Evolutionary conservation across 1,140 invertebrate species (phyloP).

Genomic region (Trachymyrmex cornetzi): DNA sequence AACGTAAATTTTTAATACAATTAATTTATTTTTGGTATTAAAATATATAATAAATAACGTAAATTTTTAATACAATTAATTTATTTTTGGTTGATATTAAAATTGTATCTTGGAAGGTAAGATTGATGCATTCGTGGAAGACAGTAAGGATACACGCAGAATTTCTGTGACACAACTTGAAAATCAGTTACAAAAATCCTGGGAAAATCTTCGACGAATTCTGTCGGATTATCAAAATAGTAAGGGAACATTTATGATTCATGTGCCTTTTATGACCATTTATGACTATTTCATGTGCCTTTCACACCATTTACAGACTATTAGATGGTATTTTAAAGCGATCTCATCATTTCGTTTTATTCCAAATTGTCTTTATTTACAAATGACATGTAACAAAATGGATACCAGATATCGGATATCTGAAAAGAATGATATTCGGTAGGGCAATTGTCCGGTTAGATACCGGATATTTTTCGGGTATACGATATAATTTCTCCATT

Average conservation of each 20-base stretch:
- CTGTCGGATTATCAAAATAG: constrained; percentile 77
- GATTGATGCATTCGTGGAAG: constrained; percentile 70
- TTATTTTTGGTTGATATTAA: constrained; percentile 2
- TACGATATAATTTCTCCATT: too few relatives aligned
- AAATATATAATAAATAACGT: too few relatives aligned
- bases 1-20: background rate
- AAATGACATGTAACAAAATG: too few relatives aligned
- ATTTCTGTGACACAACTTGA: constrained; percentile 66
- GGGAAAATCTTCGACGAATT: constrained; percentile 68
- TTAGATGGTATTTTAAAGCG: too few relatives aligned
- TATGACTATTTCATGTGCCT: background rate
- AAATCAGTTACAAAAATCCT: constrained; percentile 65
- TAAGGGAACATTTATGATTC: constrained; percentile 55
- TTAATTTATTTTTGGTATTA: background rate
- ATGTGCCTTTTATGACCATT: too few relatives aligned
- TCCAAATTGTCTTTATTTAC: too few relatives aligned
- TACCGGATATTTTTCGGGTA: too few relatives aligned
- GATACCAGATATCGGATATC: too few relatives aligned
- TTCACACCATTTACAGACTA: too few relatives aligned
- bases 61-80: background rate
- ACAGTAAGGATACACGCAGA: constrained; percentile 70
- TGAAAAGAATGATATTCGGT: too few relatives aligned
- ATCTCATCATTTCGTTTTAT: too few relatives aligned
- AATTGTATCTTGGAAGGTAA: constrained; percentile 66
- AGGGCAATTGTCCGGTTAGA: too few relatives aligned